Conservation (phyloP, 2,113 vertebrate species). For the Cynoglossus semilaevis region DNA sequence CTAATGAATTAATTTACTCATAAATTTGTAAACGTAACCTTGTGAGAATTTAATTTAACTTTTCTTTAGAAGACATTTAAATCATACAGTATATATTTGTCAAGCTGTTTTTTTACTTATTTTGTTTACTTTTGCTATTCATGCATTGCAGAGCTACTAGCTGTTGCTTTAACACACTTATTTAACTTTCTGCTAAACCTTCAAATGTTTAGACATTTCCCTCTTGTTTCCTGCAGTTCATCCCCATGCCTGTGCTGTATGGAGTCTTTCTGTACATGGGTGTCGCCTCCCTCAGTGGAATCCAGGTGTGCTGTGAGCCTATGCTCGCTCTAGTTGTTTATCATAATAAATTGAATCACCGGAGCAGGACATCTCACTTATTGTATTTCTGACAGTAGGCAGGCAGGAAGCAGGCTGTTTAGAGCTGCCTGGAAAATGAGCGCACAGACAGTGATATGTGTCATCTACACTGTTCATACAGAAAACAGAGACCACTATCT, state of each 20-base stretch:
- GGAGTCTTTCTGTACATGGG: conserved; percentile 97
- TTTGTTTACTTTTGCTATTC: too few species aligned
- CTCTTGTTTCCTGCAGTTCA: conserved; percentile 75
- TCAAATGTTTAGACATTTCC: background rate
- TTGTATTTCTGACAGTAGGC: conserved; percentile 9
- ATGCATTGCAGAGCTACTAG: too few species aligned
- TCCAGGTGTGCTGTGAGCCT: conserved; percentile 79
- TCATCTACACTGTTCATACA: background rate
- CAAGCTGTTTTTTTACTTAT: too few species aligned
- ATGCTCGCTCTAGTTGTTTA: conserved; percentile 2
- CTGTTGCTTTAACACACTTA: too few species aligned
- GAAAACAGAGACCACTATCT: background rate
- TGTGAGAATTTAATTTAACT: too few species aligned
- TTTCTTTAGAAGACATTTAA: too few species aligned
- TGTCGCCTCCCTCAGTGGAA: conserved; percentile 89
- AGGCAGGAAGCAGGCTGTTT: background rate
- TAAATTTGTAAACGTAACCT: too few species aligned
- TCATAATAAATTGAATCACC: conserved; percentile 8
- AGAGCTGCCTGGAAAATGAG: conserved; percentile 16
- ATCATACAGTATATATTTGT: too few species aligned
- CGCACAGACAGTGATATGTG: too few species aligned
- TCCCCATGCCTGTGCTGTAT: conserved; percentile 92
- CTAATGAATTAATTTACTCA: too few species aligned
- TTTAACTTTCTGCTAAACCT: too few species aligned
- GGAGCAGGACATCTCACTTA: conserved; percentile 7